Evolutionary conservation across 2,888 invertebrate species (phyloP).

Genomic region (Aphrophora alni): DNA sequence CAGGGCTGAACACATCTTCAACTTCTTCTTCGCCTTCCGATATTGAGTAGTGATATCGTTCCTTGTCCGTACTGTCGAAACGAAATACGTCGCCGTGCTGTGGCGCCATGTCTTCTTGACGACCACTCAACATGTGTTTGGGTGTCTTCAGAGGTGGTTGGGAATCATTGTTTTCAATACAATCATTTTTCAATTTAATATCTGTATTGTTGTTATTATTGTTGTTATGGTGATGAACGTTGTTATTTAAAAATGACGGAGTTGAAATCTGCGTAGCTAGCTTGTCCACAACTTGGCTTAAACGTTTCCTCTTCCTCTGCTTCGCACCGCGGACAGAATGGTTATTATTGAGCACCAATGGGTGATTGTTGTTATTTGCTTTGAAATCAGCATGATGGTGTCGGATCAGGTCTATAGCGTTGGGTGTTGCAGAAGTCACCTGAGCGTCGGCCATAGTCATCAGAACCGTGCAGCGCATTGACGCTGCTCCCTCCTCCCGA

Average conservation of each 20-base stretch:
- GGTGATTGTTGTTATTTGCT: conserved; percentile 65
- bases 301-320: conserved; percentile 77
- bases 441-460: conserved; percentile 74
- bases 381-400: conserved; percentile 47
- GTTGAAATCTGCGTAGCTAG: conserved; percentile 60
- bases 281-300: conserved; percentile 82
- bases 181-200: conserved; percentile 53
- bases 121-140: conserved; percentile 55
- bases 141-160: conserved; percentile 53
- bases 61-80: conserved; percentile 57
- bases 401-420: conserved; percentile 41
- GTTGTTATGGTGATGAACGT: conserved; percentile 58
- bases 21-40: conserved; percentile 61
- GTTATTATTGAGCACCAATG: conserved; percentile 67
- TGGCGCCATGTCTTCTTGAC: conserved; percentile 48
- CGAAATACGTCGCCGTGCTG: conserved; percentile 60
- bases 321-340: conserved; percentile 65
- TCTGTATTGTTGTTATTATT: conserved; percentile 58
- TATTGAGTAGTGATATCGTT: conserved; percentile 48
- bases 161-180: conserved; percentile 44
- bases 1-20: conserved; percentile 66
- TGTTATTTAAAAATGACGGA: conserved; percentile 58
- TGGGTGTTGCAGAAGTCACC: conserved; percentile 46
- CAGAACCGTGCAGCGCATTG: conserved; percentile 65
- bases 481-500: conserved; percentile 48